These are phyloP conservation scores for Eudyptes chrysolophus DNA, from an alignment of 2,113 vertebrate species.

Conservation along the genomic window DNA sequence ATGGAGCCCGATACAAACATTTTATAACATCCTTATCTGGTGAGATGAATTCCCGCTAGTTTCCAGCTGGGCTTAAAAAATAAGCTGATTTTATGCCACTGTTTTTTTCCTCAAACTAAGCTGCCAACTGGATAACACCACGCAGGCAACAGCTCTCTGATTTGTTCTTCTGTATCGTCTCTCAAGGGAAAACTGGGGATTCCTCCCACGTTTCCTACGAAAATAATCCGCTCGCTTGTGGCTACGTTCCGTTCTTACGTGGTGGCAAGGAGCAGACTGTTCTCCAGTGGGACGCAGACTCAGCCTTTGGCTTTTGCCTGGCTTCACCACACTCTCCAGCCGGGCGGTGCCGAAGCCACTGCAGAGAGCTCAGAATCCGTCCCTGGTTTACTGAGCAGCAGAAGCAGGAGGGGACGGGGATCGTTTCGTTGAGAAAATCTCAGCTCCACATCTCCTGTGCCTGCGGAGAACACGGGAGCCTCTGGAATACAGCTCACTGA, in stretches of 20 bases:
- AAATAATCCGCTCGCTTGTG: background rate
- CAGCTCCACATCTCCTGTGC: background rate
- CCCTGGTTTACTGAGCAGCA: background rate
- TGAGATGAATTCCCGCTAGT: background rate
- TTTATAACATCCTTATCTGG: background rate
- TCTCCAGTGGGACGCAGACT: background rate
- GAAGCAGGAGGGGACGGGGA: background rate
- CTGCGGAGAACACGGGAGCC: background rate
- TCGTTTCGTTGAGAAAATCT: background rate
- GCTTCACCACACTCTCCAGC: background rate
- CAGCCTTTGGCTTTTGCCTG: background rate
- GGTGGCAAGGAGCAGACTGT: background rate
- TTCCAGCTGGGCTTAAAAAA: conserved; percentile 18
- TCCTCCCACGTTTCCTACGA: background rate
- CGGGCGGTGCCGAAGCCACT: fast-evolving
- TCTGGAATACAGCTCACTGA: background rate
- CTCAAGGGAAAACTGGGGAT: background rate
- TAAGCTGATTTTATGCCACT: conserved; percentile 34
- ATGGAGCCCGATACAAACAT: background rate
- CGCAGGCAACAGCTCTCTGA: background rate
- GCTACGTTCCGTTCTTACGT: fast-evolving
- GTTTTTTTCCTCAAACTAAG: background rate
- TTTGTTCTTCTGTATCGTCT: background rate
- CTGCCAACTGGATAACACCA: background rate
- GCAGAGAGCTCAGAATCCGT: fast-evolving